Evolutionary conservation across 1,140 invertebrate species (phyloP).

Genomic region (Pteromalus puparum): DNA sequence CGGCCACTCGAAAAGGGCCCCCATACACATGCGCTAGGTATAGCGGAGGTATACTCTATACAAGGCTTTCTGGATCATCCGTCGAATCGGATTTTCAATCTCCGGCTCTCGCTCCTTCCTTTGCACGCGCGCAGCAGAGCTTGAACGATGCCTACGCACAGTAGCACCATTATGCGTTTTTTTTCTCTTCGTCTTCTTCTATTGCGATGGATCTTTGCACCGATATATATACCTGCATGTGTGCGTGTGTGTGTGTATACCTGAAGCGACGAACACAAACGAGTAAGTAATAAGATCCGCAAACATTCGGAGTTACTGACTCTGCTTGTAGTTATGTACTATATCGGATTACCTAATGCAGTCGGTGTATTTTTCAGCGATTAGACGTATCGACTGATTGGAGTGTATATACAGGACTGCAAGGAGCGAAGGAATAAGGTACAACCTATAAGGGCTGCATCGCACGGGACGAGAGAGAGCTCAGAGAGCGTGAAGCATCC

Average conservation of each 20-base stretch:
- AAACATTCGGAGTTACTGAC: too few relatives aligned
- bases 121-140: neutral
- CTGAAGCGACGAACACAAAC: too few relatives aligned
- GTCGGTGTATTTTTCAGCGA: too few relatives aligned
- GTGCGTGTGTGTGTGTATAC: neutral
- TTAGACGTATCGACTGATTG: too few relatives aligned
- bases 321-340: too few relatives aligned
- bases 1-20: conserved; percentile 33
- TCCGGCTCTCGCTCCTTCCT: conserved; percentile 8
- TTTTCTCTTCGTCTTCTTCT: neutral
- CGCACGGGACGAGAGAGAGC: neutral
- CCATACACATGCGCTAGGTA: conserved; percentile 55
- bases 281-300: too few relatives aligned
- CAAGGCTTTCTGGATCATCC: conserved; percentile 63
- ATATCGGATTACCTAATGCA: too few relatives aligned
- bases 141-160: neutral
- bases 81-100: conserved; percentile 68
- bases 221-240: too few relatives aligned
- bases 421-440: too few relatives aligned
- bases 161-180: neutral
- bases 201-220: neutral
- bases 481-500: neutral
- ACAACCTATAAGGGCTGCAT: too few relatives aligned
- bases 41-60: neutral
- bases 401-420: too few relatives aligned